Percentiles rank a stretch among this genome's conserved stretches.
phyloP scores from a whole-genome alignment of 2,113 vertebrate species.

The Lethenteron camtschaticum region DNA sequence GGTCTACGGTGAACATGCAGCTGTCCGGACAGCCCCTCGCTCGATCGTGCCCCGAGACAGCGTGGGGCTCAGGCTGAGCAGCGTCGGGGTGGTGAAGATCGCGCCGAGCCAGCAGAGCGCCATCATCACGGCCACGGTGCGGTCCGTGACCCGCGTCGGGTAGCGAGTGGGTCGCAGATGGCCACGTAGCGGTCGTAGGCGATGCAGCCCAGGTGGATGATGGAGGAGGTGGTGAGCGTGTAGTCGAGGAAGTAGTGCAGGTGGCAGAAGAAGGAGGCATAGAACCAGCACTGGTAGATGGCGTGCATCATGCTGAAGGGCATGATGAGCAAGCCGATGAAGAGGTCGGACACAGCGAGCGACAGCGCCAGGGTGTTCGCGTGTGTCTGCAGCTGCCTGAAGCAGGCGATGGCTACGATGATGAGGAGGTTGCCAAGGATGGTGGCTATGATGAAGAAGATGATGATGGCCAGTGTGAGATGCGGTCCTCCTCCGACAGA shows the following conservation, averaged over 20 bases:
- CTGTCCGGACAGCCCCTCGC: no score
- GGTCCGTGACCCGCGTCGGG: constrained; percentile 12
- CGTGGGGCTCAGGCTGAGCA: not conserved
- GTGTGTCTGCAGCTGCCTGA: constrained; percentile 24
- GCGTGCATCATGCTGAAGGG: constrained; percentile 23
- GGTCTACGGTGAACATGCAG: no score
- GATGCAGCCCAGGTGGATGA: constrained; percentile 22
- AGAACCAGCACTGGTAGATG: constrained; percentile 23
- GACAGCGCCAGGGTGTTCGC: constrained; percentile 24
- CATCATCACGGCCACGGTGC: constrained; percentile 9
- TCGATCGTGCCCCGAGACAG: no score
- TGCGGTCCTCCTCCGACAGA: no score
- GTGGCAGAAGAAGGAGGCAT: constrained; percentile 21
- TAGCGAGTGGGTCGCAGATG: constrained; percentile 20
- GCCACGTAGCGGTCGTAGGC: constrained; percentile 20
- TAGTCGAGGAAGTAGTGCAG: constrained; percentile 22
- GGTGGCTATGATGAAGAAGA: not conserved
- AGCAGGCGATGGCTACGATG: constrained; percentile 19
- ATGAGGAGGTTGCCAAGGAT: constrained; percentile 20
- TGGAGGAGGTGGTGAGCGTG: constrained; percentile 23
- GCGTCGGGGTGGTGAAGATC: constrained; percentile 18
- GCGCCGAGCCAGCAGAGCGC: constrained; percentile 17
- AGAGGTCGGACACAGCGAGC: constrained; percentile 19
- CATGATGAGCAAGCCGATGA: constrained; percentile 22
- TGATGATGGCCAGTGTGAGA: no score